These are phyloP conservation scores for Agapornis canus DNA, from an alignment of 2,797 vertebrate genomes.

Conservation along the genomic window DNA sequence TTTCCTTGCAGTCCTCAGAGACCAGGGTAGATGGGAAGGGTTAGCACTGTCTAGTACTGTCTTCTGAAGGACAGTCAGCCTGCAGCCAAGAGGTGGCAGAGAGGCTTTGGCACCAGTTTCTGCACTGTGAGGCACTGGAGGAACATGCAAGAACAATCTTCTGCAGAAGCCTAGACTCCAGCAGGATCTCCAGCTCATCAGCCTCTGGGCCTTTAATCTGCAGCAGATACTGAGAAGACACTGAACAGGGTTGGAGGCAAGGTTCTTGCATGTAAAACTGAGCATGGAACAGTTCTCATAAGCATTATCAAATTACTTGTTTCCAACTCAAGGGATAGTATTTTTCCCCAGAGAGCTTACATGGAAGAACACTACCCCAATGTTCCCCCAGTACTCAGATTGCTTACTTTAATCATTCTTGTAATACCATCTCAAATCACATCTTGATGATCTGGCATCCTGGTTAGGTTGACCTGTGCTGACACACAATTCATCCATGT, in stretches of 20 bases:
- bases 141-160: not conserved
- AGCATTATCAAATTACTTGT: not conserved
- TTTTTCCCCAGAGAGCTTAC: not conserved
- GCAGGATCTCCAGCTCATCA: not conserved
- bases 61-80: not conserved
- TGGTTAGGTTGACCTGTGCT: not conserved
- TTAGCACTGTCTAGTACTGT: not conserved
- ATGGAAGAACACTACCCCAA: not conserved
- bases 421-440: not conserved
- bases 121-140: no score
- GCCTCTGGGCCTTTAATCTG: not conserved
- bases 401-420: not conserved
- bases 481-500: not conserved
- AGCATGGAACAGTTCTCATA: not conserved
- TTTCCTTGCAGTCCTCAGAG: not conserved
- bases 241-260: not conserved
- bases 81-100: not conserved
- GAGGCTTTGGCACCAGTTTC: not conserved
- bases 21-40: not conserved
- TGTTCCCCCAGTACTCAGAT: not conserved
- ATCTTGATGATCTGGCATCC: not conserved
- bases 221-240: not conserved
- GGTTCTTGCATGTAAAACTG: not conserved
- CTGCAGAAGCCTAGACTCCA: not conserved
- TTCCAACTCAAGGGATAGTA: not conserved